Conservation (phyloP, 2,888 invertebrate genomes). For the Odontocolon sp. region DNA sequence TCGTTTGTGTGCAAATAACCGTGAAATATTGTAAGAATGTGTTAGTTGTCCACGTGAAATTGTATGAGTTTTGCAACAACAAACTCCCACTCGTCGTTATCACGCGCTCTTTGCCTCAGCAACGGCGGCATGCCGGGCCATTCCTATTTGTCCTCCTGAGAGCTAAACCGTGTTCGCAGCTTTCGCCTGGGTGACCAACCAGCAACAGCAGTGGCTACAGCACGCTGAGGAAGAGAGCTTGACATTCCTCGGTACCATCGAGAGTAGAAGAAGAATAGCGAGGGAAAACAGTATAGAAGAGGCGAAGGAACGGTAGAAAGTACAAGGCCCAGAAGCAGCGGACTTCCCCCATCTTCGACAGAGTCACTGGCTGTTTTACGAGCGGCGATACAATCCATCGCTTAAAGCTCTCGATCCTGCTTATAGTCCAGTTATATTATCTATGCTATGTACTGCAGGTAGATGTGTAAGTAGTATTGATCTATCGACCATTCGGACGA, state of each 20-base stretch:
- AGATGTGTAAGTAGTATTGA: background rate
- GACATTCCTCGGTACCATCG: constrained; percentile 20
- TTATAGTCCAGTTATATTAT: constrained; percentile 10
- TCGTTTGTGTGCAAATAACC: background rate
- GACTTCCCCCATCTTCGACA: background rate
- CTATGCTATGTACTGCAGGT: background rate
- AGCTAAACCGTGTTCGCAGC: constrained; percentile 78
- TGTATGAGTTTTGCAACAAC: constrained; percentile 62
- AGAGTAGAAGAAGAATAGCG: background rate
- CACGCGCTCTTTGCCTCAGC: constrained; percentile 64
- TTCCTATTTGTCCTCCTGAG: constrained; percentile 79
- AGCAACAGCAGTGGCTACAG: constrained; percentile 46
- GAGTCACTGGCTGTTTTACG: constrained; percentile 70
- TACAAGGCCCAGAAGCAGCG: constrained; percentile 54
- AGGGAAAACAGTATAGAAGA: background rate
- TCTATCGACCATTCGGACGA: background rate
- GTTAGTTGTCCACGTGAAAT: background rate
- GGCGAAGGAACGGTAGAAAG: constrained; percentile 16
- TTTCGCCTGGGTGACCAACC: constrained; percentile 73
- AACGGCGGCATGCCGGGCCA: constrained; percentile 63
- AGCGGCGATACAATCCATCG: constrained; percentile 65
- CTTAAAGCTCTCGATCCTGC: constrained; percentile 44
- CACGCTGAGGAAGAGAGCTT: constrained; percentile 38
- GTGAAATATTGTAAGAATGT: constrained; percentile 10
- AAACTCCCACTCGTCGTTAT: constrained; percentile 75